These are phyloP conservation scores for Hirudinaria manillensis DNA, from an alignment of 2,888 invertebrate genomes.

Conservation along the genomic window DNA sequence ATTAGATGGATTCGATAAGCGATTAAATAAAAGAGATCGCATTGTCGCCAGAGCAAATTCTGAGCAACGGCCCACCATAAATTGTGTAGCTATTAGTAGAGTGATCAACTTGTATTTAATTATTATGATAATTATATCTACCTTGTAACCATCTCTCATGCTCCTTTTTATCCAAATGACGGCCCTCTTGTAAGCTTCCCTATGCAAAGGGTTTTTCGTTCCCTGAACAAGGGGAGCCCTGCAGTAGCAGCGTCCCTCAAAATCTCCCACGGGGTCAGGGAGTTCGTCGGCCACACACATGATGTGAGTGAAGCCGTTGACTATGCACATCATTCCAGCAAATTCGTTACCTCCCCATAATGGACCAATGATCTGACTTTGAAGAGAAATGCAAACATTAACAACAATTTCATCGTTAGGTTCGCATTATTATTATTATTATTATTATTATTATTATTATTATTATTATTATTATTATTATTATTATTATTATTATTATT, in stretches of 20 bases:
- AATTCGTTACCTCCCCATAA: constrained; percentile 23
- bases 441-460: too few species aligned
- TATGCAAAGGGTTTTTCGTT: background rate
- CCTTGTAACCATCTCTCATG: constrained; percentile 24
- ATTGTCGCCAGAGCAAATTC: background rate
- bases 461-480: too few species aligned
- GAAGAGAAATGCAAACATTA: background rate
- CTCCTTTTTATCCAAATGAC: constrained; percentile 27
- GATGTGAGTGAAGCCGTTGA: constrained; percentile 29
- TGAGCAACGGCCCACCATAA: too few species aligned
- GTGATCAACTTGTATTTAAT: too few species aligned
- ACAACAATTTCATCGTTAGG: too few species aligned
- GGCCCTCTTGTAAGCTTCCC: constrained; percentile 18
- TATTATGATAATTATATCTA: background rate
- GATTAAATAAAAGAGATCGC: background rate
- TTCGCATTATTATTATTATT: too few species aligned
- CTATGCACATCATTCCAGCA: constrained; percentile 8
- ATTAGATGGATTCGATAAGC: background rate
- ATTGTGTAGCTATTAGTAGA: too few species aligned
- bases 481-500: too few species aligned
- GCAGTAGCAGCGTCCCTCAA: constrained; percentile 21
- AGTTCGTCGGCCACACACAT: constrained; percentile 26
- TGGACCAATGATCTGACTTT: constrained; percentile 23
- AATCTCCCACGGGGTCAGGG: background rate
- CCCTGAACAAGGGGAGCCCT: constrained; percentile 18